Evolutionary conservation across 1,140 invertebrate species (phyloP).

Genomic region (Bombus confusus): DNA sequence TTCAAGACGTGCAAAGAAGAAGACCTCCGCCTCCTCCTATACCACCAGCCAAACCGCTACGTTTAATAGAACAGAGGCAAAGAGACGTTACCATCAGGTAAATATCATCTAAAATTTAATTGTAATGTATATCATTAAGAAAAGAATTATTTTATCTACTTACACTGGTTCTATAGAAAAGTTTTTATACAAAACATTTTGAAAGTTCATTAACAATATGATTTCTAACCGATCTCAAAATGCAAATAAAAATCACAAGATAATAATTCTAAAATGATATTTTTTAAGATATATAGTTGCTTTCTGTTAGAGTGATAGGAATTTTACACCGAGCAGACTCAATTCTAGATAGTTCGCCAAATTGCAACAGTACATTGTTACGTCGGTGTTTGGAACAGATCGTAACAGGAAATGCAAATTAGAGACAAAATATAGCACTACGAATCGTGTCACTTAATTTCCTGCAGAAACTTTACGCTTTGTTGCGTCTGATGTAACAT

Average conservation of each 20-base stretch:
- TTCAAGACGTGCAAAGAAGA: conserved; percentile 78
- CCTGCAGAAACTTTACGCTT: conserved; percentile 37
- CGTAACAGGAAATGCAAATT: conserved; percentile 48
- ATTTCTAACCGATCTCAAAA: neutral
- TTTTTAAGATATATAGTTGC: neutral
- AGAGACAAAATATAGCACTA: neutral
- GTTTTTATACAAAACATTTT: neutral
- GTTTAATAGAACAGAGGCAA: conserved; percentile 80
- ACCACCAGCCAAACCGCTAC: conserved; percentile 82
- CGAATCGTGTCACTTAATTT: conserved; percentile 42
- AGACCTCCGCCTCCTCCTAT: conserved; percentile 82
- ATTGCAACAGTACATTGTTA: conserved; percentile 5
- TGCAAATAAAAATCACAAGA: neutral
- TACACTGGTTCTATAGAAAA: no score
- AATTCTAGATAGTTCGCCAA: neutral
- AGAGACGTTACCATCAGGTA: conserved; percentile 81
- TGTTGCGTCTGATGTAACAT: conserved; percentile 33
- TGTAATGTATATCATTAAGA: no score
- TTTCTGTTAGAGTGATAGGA: neutral
- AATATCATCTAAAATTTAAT: conserved; percentile 14
- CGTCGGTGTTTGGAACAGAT: conserved; percentile 9
- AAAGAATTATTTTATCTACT: no score
- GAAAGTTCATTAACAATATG: neutral
- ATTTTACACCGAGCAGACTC: neutral
- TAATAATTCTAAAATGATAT: neutral